Percentiles rank a stretch among this genome's conserved stretches.
phyloP scores from a whole-genome alignment of 2,113 vertebrate species.

The Stegastes partitus region DNA sequence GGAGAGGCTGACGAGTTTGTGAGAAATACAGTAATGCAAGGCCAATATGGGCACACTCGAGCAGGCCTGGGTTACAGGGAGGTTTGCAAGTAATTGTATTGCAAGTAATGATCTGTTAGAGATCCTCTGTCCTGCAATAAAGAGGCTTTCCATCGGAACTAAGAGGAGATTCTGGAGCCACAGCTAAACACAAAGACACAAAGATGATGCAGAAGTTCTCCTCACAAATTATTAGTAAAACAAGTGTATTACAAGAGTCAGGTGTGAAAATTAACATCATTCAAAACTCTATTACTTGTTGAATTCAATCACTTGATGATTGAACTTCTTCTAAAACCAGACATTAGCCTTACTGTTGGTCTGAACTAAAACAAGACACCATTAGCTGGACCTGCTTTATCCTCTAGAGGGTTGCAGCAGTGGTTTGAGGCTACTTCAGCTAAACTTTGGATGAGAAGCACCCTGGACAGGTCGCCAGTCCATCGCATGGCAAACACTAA shows the following conservation, averaged over 20 bases:
- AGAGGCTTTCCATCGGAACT: neutral
- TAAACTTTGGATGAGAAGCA: too few relatives aligned
- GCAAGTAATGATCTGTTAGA: conserved; percentile 23
- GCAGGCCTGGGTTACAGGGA: conserved; percentile 16
- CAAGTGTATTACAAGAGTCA: neutral
- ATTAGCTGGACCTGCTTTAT: too few relatives aligned
- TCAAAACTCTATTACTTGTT: too few relatives aligned
- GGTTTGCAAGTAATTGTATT: conserved; percentile 37
- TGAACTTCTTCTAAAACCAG: too few relatives aligned
- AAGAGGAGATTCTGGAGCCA: neutral
- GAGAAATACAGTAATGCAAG: conserved; percentile 39
- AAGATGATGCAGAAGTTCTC: neutral
- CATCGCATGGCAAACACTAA: too few relatives aligned
- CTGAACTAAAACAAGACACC: too few relatives aligned
- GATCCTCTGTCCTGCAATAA: conserved; percentile 7
- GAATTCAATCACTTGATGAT: too few relatives aligned
- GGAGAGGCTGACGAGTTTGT: conserved; percentile 27
- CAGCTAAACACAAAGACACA: neutral
- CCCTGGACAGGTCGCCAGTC: too few relatives aligned
- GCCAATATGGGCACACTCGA: conserved; percentile 35
- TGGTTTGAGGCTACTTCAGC: too few relatives aligned
- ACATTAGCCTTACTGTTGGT: too few relatives aligned
- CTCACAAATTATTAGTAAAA: neutral
- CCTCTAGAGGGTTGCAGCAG: too few relatives aligned
- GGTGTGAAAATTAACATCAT: too few relatives aligned